Evolutionary conservation across 2,797 vertebrate species (phyloP).

Genomic region (Lagocephalus sceleratus): DNA sequence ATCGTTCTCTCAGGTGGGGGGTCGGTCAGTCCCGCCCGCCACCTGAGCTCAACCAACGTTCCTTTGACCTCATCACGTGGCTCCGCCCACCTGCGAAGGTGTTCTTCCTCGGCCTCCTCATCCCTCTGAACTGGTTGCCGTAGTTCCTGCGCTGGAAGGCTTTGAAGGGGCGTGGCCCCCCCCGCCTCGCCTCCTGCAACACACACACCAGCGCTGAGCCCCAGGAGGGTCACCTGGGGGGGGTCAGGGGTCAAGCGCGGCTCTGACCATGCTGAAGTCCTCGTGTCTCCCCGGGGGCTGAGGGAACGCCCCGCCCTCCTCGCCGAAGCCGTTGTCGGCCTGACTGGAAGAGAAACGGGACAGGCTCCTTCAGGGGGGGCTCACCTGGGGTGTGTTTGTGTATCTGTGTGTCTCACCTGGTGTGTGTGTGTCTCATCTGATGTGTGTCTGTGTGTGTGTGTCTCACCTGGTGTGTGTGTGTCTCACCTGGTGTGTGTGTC

Average conservation of each 20-base stretch:
- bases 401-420: no score
- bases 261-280: conserved; percentile 49
- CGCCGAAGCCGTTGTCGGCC: no score
- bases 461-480: no score
- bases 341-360: conserved; percentile 38
- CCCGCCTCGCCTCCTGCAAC: conserved; percentile 43
- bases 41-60: no score
- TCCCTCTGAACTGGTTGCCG: conserved; percentile 28
- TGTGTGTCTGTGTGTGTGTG: no score
- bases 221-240: fast-evolving
- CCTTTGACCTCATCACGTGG: no score
- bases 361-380: background rate
- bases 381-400: no score
- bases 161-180: conserved; percentile 15
- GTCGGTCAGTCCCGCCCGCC: no score
- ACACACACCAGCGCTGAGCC: background rate
- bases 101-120: conserved; percentile 40
- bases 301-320: no score
- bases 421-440: no score
- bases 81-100: conserved; percentile 36
- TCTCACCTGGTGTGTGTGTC: no score
- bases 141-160: conserved; percentile 37
- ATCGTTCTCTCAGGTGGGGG: no score
- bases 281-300: conserved; percentile 33
- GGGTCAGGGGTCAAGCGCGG: background rate